A percentile compares a stretch with the other conserved stretches of the same genome.
These are phyloP conservation scores for Tylochromis polylepis DNA, from an alignment of 2,113 vertebrate genomes.

Conservation along the genomic window DNA sequence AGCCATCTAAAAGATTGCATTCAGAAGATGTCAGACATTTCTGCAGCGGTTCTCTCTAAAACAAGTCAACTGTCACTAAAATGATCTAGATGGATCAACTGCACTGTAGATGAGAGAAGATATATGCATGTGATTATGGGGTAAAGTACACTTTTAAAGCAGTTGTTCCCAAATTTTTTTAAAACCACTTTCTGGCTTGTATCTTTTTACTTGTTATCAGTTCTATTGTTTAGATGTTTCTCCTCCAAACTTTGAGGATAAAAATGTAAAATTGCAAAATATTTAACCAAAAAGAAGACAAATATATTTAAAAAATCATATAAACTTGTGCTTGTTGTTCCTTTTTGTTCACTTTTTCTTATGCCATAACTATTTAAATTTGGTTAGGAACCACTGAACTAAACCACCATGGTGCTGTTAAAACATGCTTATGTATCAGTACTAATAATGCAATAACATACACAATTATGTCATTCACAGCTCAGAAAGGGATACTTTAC, in stretches of 20 bases:
- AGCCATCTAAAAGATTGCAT: background rate
- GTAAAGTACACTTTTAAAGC: background rate
- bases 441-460: fast-evolving
- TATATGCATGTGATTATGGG: background rate
- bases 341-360: background rate
- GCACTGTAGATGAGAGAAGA: background rate
- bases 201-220: background rate
- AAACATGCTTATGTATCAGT: background rate
- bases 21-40: background rate
- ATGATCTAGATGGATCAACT: background rate
- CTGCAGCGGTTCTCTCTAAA: background rate
- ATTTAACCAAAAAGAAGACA: background rate
- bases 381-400: background rate
- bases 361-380: background rate
- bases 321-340: background rate
- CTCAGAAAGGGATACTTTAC: background rate
- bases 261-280: background rate
- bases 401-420: background rate
- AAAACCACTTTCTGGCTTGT: background rate
- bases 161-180: background rate
- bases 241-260: background rate
- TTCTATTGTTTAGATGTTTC: background rate
- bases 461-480: background rate
- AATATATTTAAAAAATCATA: fast-evolving
- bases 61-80: background rate